Conservation (phyloP, 2,113 vertebrate genomes). For the Ammodytes marinus region DNA sequence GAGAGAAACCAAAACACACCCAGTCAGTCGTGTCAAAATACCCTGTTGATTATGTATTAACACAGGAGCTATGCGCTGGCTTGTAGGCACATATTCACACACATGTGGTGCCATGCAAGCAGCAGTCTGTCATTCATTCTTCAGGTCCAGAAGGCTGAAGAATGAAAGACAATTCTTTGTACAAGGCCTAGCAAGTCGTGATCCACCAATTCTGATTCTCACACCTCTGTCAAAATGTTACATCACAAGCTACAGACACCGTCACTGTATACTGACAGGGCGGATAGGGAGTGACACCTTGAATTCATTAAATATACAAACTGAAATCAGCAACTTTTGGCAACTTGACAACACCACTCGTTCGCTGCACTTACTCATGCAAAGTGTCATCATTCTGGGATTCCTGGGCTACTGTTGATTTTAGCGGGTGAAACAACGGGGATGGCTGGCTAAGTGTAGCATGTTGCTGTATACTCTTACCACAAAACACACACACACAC, state of each 20-base stretch:
- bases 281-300: not conserved
- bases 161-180: too few relatives aligned
- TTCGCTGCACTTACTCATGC: not conserved
- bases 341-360: not conserved
- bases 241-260: not conserved
- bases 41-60: not conserved
- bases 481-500: constrained; percentile 54
- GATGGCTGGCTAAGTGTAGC: constrained; percentile 48
- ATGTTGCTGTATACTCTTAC: constrained; percentile 73
- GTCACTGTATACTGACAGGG: not conserved
- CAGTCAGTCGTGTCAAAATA: not conserved
- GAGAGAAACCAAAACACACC: not conserved
- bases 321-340: not conserved
- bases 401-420: constrained; percentile 14
- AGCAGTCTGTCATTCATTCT: not conserved
- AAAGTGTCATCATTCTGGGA: constrained; percentile 21
- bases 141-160: not conserved
- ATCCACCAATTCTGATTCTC: not conserved
- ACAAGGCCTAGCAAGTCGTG: too few relatives aligned
- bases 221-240: constrained; percentile 11
- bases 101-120: not conserved
- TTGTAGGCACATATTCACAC: constrained; percentile 1
- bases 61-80: not conserved
- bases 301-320: not conserved
- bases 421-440: constrained; percentile 29